Evolutionary conservation across 2,797 vertebrate genomes (phyloP).

Genomic region (Bradypodion pumilum): DNA sequence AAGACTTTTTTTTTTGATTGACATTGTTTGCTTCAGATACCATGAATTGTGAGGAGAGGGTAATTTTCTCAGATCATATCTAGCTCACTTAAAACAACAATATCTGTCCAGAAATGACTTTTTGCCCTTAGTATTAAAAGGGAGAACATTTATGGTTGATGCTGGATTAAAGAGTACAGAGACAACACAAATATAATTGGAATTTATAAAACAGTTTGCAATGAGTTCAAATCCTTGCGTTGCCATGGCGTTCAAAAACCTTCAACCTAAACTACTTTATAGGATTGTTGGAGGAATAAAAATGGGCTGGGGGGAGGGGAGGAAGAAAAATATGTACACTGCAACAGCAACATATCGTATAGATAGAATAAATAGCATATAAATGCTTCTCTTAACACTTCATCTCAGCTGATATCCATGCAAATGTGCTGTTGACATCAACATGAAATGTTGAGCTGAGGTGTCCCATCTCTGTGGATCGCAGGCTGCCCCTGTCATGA

Average conservation of each 20-base stretch:
- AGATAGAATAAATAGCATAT: not conserved
- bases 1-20: not conserved
- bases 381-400: not conserved
- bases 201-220: not conserved
- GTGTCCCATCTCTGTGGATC: too few relatives aligned
- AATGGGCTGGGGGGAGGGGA: not conserved
- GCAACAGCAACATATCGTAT: not conserved
- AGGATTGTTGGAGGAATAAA: not conserved
- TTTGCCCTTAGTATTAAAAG: not conserved
- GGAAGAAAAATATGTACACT: not conserved
- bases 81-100: not conserved
- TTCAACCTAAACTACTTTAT: not conserved
- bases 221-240: not conserved
- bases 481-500: not conserved
- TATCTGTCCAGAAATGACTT: not conserved
- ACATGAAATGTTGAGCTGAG: too few relatives aligned
- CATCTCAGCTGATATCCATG: too few relatives aligned
- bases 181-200: not conserved
- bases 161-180: not conserved
- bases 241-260: not conserved
- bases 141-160: not conserved
- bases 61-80: not conserved
- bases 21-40: not conserved
- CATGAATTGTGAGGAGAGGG: too few relatives aligned
- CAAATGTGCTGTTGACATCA: too few relatives aligned